Evolutionary conservation across 2,888 invertebrate genomes (phyloP), one percentile per base, ranked within the genome.

Genomic region (Melieria picta): DNA sequence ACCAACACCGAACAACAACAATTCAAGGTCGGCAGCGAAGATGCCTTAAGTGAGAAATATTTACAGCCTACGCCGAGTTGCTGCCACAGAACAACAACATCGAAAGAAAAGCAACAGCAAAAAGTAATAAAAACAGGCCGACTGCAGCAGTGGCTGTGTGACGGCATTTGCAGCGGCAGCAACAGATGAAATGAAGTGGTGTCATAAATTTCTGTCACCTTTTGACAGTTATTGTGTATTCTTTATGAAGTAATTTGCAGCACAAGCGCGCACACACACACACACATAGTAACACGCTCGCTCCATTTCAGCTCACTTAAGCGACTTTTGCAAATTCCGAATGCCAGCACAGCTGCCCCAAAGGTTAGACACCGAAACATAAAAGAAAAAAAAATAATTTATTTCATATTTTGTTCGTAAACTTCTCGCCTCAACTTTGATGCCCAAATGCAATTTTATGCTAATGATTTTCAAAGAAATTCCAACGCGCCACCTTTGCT

Each of bases 171-270:
- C 52, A n/a, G 7, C 6, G 13, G 52, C 57, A 48, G 57, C 56
- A 66, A 46, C 30, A 65, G 65, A 65, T 56, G 57, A 57, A 57
- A 65, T 65, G 65, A 47, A 52, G 64, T 65, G 64, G 64, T 65
- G 64, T 65, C 64, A 65, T 65, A 65, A 65, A 65, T 65, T 46
- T 65, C 55, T 57, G 65, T 65, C 65, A 65, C 47, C 65, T 46
- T 56, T 47, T 65, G 65, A 65, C 65, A 65, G 46, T 57, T 65
- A 56, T 57, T 65, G 57, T 50, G 43, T 6, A 1, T 47, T 9
- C 7, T 65, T 65, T 65, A 65, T 65, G 64, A 65, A 65, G 64
- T 55, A 50, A 64, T 52, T 65, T 65, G 43, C 45, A 45, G 64
- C 55, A 55, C 42, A 48, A 43, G 30, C 46, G 30, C 13, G 30